Evolutionary conservation across 2,797 vertebrate genomes (phyloP), one percentile per base, ranked within the genome.

Genomic region (Sternarchorhynchus goeldii): DNA sequence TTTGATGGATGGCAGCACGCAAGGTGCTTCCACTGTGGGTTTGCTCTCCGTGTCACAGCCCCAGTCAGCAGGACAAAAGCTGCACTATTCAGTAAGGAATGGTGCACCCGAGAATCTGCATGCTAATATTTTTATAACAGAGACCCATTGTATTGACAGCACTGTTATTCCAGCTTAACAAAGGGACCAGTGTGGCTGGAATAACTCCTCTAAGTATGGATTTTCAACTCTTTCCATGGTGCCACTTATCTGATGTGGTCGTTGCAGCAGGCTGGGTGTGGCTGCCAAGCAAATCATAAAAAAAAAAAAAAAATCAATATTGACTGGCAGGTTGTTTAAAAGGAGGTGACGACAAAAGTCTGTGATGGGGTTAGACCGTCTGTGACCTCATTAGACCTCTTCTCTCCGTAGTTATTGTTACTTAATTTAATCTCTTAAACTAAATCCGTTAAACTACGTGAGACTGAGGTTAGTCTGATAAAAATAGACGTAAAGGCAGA

Each of bases 61-160:
- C 86, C 79, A 81, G 64, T 71, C 76, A 84, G 17, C 0, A 77
- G 88, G 85, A 96, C 95, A 98, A 95, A 91, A 84, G 87, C 53
- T 68, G 59, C 85, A 92, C 89, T 96, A 94, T 98, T 66, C 86
- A 64, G 84, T 82, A 84, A 90, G 91, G 92, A 93, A 94, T 88
- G 92, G 92, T 92, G 93, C 93, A 93, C 94, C 90, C 90, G 91
- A 90, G 90, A 93, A 93, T 95, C 93, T 95, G 95, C 93, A 96
- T 95, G 91, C 95, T 94, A 93, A 95, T 93, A 91, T 86, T 89
- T 92, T 88, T 67, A 81, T 76, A 90, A 98, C 96, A 98, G 93
- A 89, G 86, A 85, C 81, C 88, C 90, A 88, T 96, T 98, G 96
- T 97, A 84, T 85, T 70, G 39, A 87, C 85, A 92, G 94, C 94